Conservation (phyloP, 2,113 vertebrate genomes). For the Neolamprologus caudopunctatus region DNA sequence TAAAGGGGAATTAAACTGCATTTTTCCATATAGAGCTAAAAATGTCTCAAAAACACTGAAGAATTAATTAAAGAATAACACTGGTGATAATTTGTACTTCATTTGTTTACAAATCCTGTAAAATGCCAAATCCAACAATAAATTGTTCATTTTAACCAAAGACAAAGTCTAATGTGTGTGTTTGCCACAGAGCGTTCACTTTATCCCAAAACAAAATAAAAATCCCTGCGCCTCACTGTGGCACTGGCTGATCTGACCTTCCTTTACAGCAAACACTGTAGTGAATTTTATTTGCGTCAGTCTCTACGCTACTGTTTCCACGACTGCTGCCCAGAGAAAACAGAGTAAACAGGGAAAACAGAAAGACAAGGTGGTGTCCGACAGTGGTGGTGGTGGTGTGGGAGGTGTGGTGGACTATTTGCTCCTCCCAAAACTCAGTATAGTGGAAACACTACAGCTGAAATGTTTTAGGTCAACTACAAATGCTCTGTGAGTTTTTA, state of each 20-base stretch:
- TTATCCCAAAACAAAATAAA: neutral
- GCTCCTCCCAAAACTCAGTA: neutral
- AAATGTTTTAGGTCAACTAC: neutral
- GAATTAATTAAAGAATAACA: neutral
- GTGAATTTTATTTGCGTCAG: neutral
- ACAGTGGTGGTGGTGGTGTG: neutral
- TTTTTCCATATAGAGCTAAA: neutral
- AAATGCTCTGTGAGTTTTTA: neutral
- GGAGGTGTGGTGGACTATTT: neutral
- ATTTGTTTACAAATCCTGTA: neutral
- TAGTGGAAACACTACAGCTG: neutral
- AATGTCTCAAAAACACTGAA: neutral
- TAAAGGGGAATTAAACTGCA: neutral
- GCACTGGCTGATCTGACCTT: neutral
- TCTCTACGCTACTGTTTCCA: neutral
- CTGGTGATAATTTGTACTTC: neutral
- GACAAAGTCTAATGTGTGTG: neutral
- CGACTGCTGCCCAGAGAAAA: neutral
- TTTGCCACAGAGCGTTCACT: neutral
- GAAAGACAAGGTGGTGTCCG: neutral
- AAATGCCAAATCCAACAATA: neutral
- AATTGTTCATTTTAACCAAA: neutral
- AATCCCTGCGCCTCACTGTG: neutral
- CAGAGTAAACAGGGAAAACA: neutral
- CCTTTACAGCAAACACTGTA: neutral